Evolutionary conservation across 92 coral and sea anemone genomes (phyloP), one percentile per base, ranked within the genome.

Genomic region (Porites evermanni): DNA sequence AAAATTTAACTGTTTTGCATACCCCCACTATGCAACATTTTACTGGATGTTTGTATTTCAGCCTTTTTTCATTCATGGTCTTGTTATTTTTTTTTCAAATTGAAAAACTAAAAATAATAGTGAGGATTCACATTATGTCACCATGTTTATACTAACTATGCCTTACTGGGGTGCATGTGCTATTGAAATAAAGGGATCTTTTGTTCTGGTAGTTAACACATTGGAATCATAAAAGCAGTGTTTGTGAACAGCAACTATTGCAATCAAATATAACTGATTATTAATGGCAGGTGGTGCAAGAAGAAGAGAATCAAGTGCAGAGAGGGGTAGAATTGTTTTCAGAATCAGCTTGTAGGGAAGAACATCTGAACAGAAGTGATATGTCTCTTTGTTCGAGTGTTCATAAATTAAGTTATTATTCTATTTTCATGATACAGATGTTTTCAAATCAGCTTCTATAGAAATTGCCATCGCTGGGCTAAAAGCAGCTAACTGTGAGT

Each of bases 401-500:
- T 6, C 21, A 61, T 7, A 53, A 79, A 12, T 44, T 1, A 2
- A 47, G 74, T 19, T 64, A 4, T 52, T 67, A 24, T 14, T 81
- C 6, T 77, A 13, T 67, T 66, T 79, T 23, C 65, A 7, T 29
- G 16, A 56, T 70, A 61, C 86, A 70, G 86, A 81, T 70, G 78
- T 38, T 12, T 70, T 56, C 86, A 81, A 70, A 81, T 81, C 86
- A 58, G 47, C 86, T n/a, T 70, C 86, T 81, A 38, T 81, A 16
- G 78, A 81, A 67, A 81, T 70, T 70, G 86, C 86, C 70, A 56
- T 81, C 14, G 78, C 86, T 70, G 78, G 86, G 64, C 53, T 81
- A 21, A 81, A 81, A 81, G 86, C 63, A 44, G 86, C 86, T 10
- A 81, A 70, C 86, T 81, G 86, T 81, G 78, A 81, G 86, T 81